phyloP scores from a whole-genome alignment of 1,140 invertebrate genomes.

The Magallana ariakensis region DNA sequence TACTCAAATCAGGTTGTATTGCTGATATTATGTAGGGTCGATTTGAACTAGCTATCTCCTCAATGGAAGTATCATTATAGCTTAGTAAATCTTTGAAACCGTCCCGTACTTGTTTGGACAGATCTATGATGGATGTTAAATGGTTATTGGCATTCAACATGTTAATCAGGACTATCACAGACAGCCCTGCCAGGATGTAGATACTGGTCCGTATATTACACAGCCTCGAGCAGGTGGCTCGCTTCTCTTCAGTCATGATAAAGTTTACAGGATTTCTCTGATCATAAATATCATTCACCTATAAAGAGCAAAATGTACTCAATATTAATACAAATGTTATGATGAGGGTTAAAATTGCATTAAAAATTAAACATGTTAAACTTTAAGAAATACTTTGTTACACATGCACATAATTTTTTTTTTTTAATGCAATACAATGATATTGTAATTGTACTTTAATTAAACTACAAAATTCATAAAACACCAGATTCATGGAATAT shows the following conservation, averaged over 20 bases:
- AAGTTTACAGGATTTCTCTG: not conserved
- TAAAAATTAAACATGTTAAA: too few species aligned
- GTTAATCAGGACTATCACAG: slow-evolving; percentile 19
- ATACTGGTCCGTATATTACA: not conserved
- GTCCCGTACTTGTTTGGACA: not conserved
- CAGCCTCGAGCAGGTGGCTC: not conserved
- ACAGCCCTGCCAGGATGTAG: slow-evolving; percentile 1
- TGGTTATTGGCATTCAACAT: slow-evolving; percentile 22
- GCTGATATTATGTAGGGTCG: not conserved
- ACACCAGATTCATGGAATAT: too few species aligned
- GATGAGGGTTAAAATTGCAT: too few species aligned
- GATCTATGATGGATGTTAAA: not conserved
- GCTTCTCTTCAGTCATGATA: not conserved
- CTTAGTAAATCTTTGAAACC: not conserved
- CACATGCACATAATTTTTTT: too few species aligned
- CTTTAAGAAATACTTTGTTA: too few species aligned
- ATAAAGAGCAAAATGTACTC: not conserved
- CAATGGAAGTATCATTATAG: not conserved
- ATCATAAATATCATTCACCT: not conserved
- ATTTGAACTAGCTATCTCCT: not conserved
- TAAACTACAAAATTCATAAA: too few species aligned
- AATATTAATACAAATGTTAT: too few species aligned
- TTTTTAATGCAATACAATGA: too few species aligned
- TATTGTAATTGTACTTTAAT: too few species aligned
- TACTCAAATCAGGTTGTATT: not conserved